Evolutionary conservation across 1,140 invertebrate genomes (phyloP).

Genomic region (Dreissena polymorpha): DNA sequence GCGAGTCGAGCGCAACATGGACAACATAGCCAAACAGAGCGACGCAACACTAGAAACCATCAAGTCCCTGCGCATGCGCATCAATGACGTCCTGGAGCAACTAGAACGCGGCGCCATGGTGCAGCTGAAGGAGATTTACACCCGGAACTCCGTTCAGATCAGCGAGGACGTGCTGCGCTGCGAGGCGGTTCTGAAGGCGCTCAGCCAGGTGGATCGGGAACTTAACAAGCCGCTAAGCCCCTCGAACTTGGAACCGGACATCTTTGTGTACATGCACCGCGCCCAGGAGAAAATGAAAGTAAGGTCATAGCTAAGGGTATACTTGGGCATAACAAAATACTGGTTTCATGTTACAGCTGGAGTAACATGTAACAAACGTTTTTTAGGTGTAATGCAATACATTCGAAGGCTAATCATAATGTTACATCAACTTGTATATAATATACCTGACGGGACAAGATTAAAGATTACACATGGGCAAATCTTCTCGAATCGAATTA

Average conservation of each 20-base stretch:
- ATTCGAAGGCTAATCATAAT: no score
- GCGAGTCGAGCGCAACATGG: slow-evolving; percentile 5
- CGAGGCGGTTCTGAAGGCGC: slow-evolving; percentile 31
- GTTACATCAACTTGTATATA: no score
- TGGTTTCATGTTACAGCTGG: no score
- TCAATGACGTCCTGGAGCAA: slow-evolving; percentile 26
- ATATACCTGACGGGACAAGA: no score
- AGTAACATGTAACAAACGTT: no score
- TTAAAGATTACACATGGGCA: no score
- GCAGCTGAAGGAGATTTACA: slow-evolving; percentile 21
- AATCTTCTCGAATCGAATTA: no score
- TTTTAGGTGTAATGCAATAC: no score
- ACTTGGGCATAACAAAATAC: no score
- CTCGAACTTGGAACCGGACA: slow-evolving; percentile 34
- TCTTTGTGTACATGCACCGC: slow-evolving; percentile 32
- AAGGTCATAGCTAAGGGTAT: no score
- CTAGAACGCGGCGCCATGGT: slow-evolving; percentile 1
- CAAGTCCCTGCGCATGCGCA: background rate
- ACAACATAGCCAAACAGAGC: slow-evolving; percentile 25
- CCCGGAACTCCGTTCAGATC: slow-evolving; percentile 34
- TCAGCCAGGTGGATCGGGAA: slow-evolving; percentile 30
- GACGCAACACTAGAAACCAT: slow-evolving; percentile 11
- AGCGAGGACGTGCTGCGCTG: slow-evolving; percentile 36
- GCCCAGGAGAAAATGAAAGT: slow-evolving; percentile 16
- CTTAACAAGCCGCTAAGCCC: slow-evolving; percentile 37